Evolutionary conservation across 2,113 vertebrate species (phyloP).

Genomic region (Girardinichthys multiradiatus): DNA sequence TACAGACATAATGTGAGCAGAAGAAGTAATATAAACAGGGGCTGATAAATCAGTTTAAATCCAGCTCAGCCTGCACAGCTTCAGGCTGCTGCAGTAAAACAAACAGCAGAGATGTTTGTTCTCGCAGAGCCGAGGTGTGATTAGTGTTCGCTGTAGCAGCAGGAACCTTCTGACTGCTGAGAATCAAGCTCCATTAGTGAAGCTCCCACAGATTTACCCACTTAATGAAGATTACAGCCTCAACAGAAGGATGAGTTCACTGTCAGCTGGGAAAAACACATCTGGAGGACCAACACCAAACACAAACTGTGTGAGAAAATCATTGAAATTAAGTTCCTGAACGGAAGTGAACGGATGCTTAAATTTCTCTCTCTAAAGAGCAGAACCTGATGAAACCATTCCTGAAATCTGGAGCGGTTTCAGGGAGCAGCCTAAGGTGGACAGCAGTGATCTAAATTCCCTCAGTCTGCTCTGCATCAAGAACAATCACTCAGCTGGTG

Average conservation of each 20-base stretch:
- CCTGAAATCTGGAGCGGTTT: too few species aligned
- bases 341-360: too few species aligned
- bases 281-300: not conserved
- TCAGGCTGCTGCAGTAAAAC: not conserved
- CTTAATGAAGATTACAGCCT: conserved; percentile 1
- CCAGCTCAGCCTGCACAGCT: too few species aligned
- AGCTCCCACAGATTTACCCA: conserved; percentile 6
- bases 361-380: too few species aligned
- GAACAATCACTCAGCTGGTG: too few species aligned
- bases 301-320: too few species aligned
- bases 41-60: not conserved
- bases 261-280: not conserved
- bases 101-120: not conserved
- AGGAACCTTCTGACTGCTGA: not conserved
- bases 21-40: too few species aligned
- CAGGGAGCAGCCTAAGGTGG: not conserved
- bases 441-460: not conserved
- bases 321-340: too few species aligned
- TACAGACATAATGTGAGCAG: not conserved
- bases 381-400: too few species aligned
- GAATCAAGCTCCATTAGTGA: conserved; percentile 17
- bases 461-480: not conserved
- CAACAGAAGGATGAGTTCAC: conserved; percentile 1
- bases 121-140: conserved; percentile 11
- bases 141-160: conserved; percentile 24